phyloP scores from a whole-genome alignment of 2,888 invertebrate genomes.

The Spilosoma lubricipeda region DNA sequence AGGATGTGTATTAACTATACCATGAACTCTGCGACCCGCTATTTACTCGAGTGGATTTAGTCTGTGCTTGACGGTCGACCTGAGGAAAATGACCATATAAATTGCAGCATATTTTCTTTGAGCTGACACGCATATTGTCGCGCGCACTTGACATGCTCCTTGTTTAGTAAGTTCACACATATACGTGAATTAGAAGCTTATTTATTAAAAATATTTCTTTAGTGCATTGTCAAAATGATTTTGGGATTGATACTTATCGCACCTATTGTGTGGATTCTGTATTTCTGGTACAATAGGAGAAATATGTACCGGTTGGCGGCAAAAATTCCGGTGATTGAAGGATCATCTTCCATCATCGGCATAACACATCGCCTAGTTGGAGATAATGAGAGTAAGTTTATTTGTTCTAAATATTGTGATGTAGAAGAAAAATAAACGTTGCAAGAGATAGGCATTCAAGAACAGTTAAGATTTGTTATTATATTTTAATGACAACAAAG shows the following conservation, averaged over 20 bases:
- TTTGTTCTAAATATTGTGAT: not conserved
- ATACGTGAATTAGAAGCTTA: not conserved
- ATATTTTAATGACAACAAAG: too few relatives aligned
- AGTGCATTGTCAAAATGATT: slow-evolving; percentile 56
- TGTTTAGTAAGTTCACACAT: not conserved
- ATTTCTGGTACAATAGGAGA: slow-evolving; percentile 65
- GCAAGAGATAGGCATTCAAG: too few relatives aligned
- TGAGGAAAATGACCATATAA: slow-evolving; percentile 43
- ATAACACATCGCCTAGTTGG: slow-evolving; percentile 64
- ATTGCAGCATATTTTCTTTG: slow-evolving; percentile 28
- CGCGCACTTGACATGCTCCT: slow-evolving; percentile 21
- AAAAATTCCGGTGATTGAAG: slow-evolving; percentile 48
- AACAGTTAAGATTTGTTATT: too few relatives aligned
- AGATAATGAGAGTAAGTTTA: slow-evolving; percentile 65
- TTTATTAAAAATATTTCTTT: not conserved
- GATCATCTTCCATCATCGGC: slow-evolving; percentile 66
- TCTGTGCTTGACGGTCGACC: slow-evolving; percentile 39
- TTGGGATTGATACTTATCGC: slow-evolving; percentile 58
- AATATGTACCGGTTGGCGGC: slow-evolving; percentile 68
- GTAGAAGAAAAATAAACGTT: not conserved
- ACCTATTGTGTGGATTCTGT: slow-evolving; percentile 54
- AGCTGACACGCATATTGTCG: slow-evolving; percentile 28
- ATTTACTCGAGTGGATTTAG: slow-evolving; percentile 52
- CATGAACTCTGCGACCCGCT: slow-evolving; percentile 64
- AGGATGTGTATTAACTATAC: slow-evolving; percentile 50